Percentiles rank a stretch among this genome's conserved stretches.
phyloP scores from a whole-genome alignment of 2,113 vertebrate genomes.

The Scalopus aquaticus region DNA sequence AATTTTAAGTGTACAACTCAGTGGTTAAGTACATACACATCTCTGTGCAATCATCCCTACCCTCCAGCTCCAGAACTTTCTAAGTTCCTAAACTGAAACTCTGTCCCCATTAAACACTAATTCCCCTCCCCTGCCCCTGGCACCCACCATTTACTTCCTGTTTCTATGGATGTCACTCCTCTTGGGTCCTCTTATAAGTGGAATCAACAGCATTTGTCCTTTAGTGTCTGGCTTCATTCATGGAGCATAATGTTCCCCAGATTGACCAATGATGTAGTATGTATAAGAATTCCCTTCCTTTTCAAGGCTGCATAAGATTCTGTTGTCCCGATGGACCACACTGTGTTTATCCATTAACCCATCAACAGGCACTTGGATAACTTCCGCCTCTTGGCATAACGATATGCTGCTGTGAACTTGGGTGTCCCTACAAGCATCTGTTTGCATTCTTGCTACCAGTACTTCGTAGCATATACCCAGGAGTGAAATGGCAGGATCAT shows the following conservation, averaged over 20 bases:
- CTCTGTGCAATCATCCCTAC: no score
- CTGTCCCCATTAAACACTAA: neutral
- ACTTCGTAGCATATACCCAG: no score
- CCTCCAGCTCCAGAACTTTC: neutral
- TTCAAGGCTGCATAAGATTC: neutral
- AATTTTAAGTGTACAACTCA: neutral
- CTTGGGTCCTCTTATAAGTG: neutral
- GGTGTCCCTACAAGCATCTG: neutral
- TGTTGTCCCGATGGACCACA: neutral
- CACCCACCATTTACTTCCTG: neutral
- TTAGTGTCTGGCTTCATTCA: neutral
- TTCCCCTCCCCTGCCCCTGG: neutral
- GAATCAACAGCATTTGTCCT: neutral
- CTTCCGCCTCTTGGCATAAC: neutral
- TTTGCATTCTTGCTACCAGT: neutral
- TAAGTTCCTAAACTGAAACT: neutral
- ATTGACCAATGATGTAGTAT: accelerated
- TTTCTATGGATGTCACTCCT: neutral
- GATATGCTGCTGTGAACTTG: neutral
- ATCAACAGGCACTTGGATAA: neutral
- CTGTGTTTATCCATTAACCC: no score
- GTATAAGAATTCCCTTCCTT: neutral
- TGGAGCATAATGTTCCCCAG: neutral
- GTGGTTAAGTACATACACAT: neutral
- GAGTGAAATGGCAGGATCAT: no score